Conservation (phyloP, 1,140 invertebrate species). For the Stegodyphus dumicola region DNA sequence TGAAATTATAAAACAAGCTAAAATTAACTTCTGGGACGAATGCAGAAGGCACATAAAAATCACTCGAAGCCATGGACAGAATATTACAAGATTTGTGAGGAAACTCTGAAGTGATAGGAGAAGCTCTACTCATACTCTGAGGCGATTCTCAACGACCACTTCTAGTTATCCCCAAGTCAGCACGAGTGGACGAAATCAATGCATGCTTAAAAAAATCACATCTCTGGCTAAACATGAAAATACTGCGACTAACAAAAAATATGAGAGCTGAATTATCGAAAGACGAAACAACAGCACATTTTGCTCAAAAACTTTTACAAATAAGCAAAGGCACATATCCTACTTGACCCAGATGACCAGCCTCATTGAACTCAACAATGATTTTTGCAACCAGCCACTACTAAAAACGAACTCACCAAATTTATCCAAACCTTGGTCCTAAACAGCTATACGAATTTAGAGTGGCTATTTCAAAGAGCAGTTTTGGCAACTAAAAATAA, state of each 20-base stretch:
- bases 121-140: background rate
- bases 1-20: too few species aligned
- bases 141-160: conserved; percentile 4
- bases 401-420: conserved; percentile 62
- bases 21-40: too few species aligned
- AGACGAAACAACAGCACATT: background rate
- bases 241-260: background rate
- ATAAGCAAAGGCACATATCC: background rate
- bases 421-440: conserved; percentile 4
- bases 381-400: background rate
- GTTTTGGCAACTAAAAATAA: too few species aligned
- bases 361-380: background rate
- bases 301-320: conserved; percentile 1
- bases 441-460: background rate
- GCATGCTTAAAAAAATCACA: background rate
- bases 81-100: background rate
- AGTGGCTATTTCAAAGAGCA: background rate
- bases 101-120: background rate
- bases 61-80: too few species aligned
- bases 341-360: background rate
- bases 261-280: background rate
- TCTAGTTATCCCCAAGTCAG: background rate
- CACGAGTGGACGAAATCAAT: background rate
- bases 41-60: too few species aligned
- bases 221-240: background rate